Base-by-base conservation (phyloP, 2,888 invertebrate species). In the Caenorhabditis macrosperma region DNA sequence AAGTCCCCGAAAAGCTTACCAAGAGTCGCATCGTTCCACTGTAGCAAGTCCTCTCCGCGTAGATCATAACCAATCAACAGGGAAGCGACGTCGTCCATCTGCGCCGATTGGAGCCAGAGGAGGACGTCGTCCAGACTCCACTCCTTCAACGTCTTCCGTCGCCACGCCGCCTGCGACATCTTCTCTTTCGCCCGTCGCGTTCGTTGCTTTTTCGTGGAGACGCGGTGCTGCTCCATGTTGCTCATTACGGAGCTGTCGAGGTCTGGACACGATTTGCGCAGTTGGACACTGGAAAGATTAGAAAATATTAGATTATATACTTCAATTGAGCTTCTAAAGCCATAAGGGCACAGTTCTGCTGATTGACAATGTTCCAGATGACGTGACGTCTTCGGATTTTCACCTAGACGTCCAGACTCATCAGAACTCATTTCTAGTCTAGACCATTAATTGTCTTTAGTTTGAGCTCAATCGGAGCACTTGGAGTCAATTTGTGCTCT, bases 51-150 rank as follows among this genome's bases (percentile, higher is more conserved):
- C 22, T 78, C 76, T 46, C 87, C 87, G 22, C 79, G 71, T 28
- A 87, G 54, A 54, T 87, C 87, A 60, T 87, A 87, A 9, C 87
- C 87, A 63, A 87, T 80, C 33, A 86, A 48, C 9, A 87, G 50
- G 12, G 81, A 78, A 17, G 87, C 86, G 1, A 83, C 79, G n/a
- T 87, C 84, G 26, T 87, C 87, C 64, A 85, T 78, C 26, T 83
- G 81, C 10, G 78, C 59, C 9, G 78, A 78, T 63, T 87, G 87
- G n/a, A 87, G 35, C 86, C 86, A 87, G 2, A 85, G 60, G 0
- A 87, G 68, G 2, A 87, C 83, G 66, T 86, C 87, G 60, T 86
- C 86, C 52, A 85, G 67, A 9, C 55, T 72, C 87, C 86, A 86
- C 9, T 84, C 84, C 66, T 75, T 72, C 15, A 84, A 60, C 3